These are phyloP conservation scores for Oscarella lobularis DNA, from an alignment of 37 sponge, comb jelly and placozoan species.

Conservation along the genomic window DNA sequence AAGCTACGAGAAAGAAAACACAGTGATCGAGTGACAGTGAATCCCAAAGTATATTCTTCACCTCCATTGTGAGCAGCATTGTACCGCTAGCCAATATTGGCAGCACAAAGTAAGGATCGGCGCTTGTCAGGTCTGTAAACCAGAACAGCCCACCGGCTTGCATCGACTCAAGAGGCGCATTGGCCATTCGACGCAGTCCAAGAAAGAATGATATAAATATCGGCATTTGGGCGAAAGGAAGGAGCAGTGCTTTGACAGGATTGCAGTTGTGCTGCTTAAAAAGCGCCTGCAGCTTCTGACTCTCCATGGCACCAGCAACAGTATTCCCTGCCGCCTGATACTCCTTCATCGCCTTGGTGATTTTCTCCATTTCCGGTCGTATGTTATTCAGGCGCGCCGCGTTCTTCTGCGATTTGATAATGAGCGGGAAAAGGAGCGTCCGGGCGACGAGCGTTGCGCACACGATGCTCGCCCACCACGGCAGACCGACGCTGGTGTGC, in stretches of 20 bases:
- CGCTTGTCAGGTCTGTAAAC: slow-evolving; percentile 61
- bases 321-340: slow-evolving; percentile 25
- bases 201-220: slow-evolving; percentile 62
- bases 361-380: slow-evolving; percentile 22
- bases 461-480: slow-evolving; percentile 84
- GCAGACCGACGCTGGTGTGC: slow-evolving; percentile 39
- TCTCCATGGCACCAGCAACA: slow-evolving; percentile 12
- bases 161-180: slow-evolving; percentile 52
- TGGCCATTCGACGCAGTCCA: slow-evolving; percentile 52
- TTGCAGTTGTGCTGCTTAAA: slow-evolving; percentile 41
- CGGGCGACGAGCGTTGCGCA: slow-evolving; percentile 29
- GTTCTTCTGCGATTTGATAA: slow-evolving; percentile 22
- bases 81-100: slow-evolving; percentile 40
- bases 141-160: slow-evolving; percentile 59
- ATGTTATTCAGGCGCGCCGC: slow-evolving; percentile 48
- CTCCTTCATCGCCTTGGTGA: slow-evolving; percentile 26
- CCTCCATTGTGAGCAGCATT: slow-evolving; percentile 49
- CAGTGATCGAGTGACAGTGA: background rate
- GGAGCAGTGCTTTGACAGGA: slow-evolving; percentile 42
- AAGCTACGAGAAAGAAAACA: slow-evolving; percentile 14
- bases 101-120: slow-evolving; percentile 66
- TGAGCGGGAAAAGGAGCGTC: slow-evolving; percentile 34
- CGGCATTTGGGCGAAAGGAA: slow-evolving; percentile 49
- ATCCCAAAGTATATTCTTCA: too few species aligned
- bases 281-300: slow-evolving; percentile 13